Conservation (phyloP, 2,797 vertebrate genomes). For the Sarcophilus harrisii region DNA sequence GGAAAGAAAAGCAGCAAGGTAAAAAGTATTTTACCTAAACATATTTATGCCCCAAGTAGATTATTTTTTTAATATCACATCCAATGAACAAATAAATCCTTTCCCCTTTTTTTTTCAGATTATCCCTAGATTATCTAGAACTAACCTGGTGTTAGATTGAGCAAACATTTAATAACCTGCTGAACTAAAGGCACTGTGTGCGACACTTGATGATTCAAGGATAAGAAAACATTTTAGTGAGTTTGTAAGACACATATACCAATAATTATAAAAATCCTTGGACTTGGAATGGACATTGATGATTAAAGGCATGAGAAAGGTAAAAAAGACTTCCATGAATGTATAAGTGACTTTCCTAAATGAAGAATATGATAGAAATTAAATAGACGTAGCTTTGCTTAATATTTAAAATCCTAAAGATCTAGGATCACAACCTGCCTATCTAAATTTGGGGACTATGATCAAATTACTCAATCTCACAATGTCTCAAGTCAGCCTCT, state of each 20-base stretch:
- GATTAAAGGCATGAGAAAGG: neutral
- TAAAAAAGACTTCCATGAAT: neutral
- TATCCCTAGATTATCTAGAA: neutral
- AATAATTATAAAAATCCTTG: neutral
- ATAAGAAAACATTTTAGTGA: neutral
- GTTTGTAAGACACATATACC: neutral
- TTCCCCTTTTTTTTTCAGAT: neutral
- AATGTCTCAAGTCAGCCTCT: neutral
- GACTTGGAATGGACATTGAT: neutral
- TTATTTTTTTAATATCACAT: neutral
- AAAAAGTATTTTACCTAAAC: neutral
- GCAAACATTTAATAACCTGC: neutral
- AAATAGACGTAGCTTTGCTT: neutral
- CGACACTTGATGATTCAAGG: neutral
- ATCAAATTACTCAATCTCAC: neutral
- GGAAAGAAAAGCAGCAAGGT: neutral
- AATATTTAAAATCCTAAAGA: neutral
- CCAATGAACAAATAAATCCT: neutral
- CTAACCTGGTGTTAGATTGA: neutral
- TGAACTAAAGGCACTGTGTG: neutral
- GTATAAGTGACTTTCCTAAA: neutral
- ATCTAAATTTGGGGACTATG: neutral
- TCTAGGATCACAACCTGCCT: neutral
- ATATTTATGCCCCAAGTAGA: neutral
- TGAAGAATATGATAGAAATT: neutral